phyloP scores from a whole-genome alignment of 2,113 vertebrate genomes.

The Morone chrysops region DNA sequence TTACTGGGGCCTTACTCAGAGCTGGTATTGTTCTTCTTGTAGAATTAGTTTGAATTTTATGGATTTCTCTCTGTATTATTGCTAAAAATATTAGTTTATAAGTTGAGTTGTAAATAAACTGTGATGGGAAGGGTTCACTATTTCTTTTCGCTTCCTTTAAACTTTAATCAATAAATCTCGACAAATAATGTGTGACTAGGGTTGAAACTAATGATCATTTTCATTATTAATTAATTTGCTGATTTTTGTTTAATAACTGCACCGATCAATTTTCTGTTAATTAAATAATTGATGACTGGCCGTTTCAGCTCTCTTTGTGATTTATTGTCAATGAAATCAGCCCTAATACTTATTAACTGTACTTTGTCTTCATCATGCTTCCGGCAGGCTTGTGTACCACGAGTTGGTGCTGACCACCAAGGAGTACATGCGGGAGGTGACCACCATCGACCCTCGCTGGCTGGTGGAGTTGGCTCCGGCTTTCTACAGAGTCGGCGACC shows the following conservation, averaged over 20 bases:
- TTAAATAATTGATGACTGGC: neutral
- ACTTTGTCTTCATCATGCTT: neutral
- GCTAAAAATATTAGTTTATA: neutral
- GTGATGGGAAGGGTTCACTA: neutral
- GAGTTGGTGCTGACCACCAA: constrained; percentile 99
- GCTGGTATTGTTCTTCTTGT: neutral
- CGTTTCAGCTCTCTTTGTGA: neutral
- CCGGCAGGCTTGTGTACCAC: constrained; percentile 95
- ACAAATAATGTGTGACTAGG: neutral
- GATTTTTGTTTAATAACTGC: no score
- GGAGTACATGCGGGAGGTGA: constrained; percentile 99
- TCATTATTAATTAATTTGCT: no score
- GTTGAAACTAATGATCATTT: neutral
- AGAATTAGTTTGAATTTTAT: no score
- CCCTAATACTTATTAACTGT: neutral
- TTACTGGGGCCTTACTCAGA: neutral
- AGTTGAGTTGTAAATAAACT: neutral
- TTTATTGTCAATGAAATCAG: neutral
- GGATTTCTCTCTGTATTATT: neutral
- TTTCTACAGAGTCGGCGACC: constrained; percentile 96
- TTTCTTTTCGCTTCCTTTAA: neutral
- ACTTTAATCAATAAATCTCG: neutral
- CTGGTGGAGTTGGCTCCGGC: constrained; percentile 97
- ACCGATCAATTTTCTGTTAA: neutral
- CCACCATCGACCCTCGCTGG: constrained; percentile 98